These are phyloP conservation scores for Muschampia plurimacula DNA, from an alignment of 2,888 invertebrate species.

Conservation along the genomic window DNA sequence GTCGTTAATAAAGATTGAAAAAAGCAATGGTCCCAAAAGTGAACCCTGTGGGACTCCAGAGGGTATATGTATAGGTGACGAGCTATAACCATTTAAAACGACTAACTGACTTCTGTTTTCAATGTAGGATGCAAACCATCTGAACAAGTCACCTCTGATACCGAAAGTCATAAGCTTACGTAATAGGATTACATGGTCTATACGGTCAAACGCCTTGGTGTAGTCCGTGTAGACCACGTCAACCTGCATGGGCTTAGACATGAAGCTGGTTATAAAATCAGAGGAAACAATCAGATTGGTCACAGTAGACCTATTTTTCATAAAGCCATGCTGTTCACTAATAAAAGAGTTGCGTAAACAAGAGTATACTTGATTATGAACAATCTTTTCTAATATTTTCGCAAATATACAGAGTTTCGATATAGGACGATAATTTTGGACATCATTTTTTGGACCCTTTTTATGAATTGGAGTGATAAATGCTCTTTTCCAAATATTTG, in stretches of 20 bases:
- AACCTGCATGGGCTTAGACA: not conserved
- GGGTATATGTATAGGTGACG: not conserved
- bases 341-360: not conserved
- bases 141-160: not conserved
- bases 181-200: not conserved
- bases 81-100: not conserved
- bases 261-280: not conserved
- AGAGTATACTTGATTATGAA: not conserved
- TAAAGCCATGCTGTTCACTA: not conserved
- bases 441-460: conserved; percentile 1
- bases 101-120: not conserved
- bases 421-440: conserved; percentile 7
- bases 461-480: conserved; percentile 14
- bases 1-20: not conserved
- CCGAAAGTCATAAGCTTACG: not conserved
- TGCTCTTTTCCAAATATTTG: conserved; percentile 9
- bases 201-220: not conserved
- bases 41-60: conserved; percentile 2
- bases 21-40: not conserved
- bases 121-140: not conserved
- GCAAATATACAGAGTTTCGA: not conserved
- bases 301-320: not conserved
- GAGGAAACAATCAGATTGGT: not conserved
- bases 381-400: not conserved
- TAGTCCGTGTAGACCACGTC: not conserved